Conservation (phyloP, 2,113 vertebrate genomes). For the Callocephalon fimbriatum region DNA sequence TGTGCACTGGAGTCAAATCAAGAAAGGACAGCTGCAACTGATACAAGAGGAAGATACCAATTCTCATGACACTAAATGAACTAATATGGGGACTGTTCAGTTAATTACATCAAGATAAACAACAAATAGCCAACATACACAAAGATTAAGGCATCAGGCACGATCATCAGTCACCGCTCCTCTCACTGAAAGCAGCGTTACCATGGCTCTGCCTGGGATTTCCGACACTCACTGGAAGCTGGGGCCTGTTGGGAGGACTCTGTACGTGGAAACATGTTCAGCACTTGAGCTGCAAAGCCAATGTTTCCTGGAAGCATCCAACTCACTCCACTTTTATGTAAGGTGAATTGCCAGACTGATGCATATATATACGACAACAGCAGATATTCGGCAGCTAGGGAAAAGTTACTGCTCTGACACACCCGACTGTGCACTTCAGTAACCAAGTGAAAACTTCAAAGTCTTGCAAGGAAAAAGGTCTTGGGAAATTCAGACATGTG, state of each 20-base stretch:
- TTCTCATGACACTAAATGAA: constrained; percentile 57
- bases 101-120: constrained; percentile 54
- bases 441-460: not conserved
- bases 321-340: not conserved
- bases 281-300: not conserved
- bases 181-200: not conserved
- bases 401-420: not conserved
- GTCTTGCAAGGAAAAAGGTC: not conserved
- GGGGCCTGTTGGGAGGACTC: not conserved
- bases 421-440: not conserved
- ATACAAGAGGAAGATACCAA: constrained; percentile 17
- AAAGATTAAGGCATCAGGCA: constrained; percentile 5
- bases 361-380: not conserved
- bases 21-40: constrained; percentile 34
- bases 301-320: not conserved
- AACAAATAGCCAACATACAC: not conserved
- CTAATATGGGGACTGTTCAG: constrained; percentile 14
- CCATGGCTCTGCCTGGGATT: not conserved
- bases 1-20: not conserved
- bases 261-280: rapidly evolving
- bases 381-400: not conserved
- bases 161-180: not conserved
- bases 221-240: not conserved
- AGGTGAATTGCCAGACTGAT: not conserved
- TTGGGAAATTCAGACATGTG: not conserved